phyloP scores from a whole-genome alignment of 1,140 invertebrate genomes.

The Latrodectus geometricus region DNA sequence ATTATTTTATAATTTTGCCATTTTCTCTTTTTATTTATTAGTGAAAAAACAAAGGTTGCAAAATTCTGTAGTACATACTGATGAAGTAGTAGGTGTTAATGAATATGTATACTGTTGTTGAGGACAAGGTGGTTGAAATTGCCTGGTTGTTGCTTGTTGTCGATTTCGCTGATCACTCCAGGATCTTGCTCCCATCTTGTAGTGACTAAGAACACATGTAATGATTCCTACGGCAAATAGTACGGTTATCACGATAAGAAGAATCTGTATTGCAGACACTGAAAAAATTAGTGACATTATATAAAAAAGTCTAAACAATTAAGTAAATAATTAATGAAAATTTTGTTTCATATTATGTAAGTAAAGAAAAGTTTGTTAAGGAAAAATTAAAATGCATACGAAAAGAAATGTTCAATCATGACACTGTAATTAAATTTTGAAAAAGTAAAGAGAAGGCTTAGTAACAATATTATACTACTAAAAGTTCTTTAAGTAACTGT shows the following conservation, averaged over 20 bases:
- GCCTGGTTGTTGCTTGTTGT: constrained; percentile 31
- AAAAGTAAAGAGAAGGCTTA: no score
- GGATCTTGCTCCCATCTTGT: constrained; percentile 66
- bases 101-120: constrained; percentile 56
- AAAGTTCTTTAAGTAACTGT: no score
- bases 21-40: no score
- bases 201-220: constrained; percentile 64
- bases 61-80: constrained; percentile 11
- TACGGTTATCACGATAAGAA: constrained; percentile 64
- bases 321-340: no score
- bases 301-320: no score
- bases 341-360: no score
- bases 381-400: no score
- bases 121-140: constrained; percentile 41
- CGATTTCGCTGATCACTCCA: constrained; percentile 64
- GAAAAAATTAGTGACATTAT: constrained; percentile 66
- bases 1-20: no score
- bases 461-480: no score
- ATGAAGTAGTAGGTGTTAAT: constrained; percentile 44
- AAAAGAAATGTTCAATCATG: no score
- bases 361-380: no score
- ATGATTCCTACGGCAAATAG: constrained; percentile 62
- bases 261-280: constrained; percentile 68
- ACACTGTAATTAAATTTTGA: no score
- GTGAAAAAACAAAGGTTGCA: background rate